Conservation (phyloP, 2,888 invertebrate genomes). For the Lutraria lutraria region DNA sequence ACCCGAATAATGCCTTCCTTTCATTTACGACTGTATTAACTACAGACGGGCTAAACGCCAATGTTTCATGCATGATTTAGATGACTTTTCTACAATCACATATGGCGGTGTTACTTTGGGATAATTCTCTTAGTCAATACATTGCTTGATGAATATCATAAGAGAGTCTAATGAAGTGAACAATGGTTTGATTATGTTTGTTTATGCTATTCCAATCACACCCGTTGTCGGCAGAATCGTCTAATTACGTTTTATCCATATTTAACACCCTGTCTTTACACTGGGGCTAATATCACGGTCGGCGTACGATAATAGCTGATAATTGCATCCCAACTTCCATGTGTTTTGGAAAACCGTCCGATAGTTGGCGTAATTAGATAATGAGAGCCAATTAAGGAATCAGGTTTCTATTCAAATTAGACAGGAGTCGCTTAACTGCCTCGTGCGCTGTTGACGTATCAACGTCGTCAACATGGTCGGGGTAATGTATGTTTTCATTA, state of each 20-base stretch:
- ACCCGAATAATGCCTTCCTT: conserved; percentile 45
- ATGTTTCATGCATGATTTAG: conserved; percentile 56
- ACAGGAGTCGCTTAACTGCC: conserved; percentile 1
- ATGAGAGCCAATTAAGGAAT: conserved; percentile 48
- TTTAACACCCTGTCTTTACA: conserved; percentile 43
- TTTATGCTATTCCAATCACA: conserved; percentile 40
- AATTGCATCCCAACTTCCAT: conserved; percentile 48
- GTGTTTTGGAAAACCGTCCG: conserved; percentile 41
- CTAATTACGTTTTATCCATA: conserved; percentile 56
- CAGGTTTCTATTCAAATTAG: conserved; percentile 54
- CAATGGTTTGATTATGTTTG: conserved; percentile 58
- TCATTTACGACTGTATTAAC: conserved; percentile 32
- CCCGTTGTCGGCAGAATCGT: conserved; percentile 25
- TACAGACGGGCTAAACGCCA: conserved; percentile 26
- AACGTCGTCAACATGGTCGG: background rate
- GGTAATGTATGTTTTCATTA: background rate
- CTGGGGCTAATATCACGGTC: conserved; percentile 54
- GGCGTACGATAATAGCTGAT: conserved; percentile 55
- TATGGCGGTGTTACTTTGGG: conserved; percentile 49
- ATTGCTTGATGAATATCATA: conserved; percentile 45
- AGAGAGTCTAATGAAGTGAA: conserved; percentile 59
- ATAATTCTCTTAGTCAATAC: conserved; percentile 35
- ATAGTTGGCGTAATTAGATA: conserved; percentile 49
- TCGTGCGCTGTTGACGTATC: background rate
- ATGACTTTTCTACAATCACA: conserved; percentile 46